Percentiles rank a stretch among this genome's conserved stretches.
Conservation (phyloP, 2,113 vertebrate genomes). For the Melierax canorus region DNA sequence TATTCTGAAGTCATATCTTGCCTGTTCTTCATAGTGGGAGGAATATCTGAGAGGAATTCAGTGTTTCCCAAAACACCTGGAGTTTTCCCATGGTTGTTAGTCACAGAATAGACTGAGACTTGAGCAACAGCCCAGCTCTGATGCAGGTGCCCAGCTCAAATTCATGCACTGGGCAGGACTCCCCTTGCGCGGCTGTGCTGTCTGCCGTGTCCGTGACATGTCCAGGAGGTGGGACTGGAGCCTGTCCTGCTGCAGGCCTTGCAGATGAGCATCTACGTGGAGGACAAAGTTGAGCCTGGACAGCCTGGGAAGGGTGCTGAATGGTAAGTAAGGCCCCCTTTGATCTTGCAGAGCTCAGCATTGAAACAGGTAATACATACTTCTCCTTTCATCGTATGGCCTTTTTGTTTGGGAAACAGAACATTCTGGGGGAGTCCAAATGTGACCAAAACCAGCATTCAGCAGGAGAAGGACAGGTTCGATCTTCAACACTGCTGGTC, state of each 20-base stretch:
- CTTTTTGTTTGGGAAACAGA: neutral
- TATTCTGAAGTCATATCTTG: neutral
- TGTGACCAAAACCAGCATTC: neutral
- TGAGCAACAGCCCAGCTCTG: neutral
- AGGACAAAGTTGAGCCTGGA: neutral
- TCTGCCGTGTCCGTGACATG: fast-evolving
- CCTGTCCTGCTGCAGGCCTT: neutral
- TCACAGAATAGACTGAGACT: neutral
- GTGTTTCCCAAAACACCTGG: neutral
- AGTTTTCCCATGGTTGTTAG: neutral
- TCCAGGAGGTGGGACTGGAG: neutral
- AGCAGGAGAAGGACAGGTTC: neutral
- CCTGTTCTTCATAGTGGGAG: neutral
- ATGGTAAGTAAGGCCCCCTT: too few species aligned
- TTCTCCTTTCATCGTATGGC: neutral
- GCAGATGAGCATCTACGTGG: neutral
- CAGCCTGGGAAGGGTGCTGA: neutral
- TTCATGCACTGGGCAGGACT: too few species aligned
- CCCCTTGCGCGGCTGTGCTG: neutral
- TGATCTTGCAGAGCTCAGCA: neutral
- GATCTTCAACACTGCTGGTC: neutral
- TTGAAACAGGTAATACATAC: neutral
- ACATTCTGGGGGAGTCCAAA: neutral
- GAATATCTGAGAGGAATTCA: neutral
- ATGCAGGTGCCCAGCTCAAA: neutral